A percentile compares a stretch with the other conserved stretches of the same genome.
Evolutionary conservation across 2,797 vertebrate species (phyloP).

Genomic region (Rhinella marina): DNA sequence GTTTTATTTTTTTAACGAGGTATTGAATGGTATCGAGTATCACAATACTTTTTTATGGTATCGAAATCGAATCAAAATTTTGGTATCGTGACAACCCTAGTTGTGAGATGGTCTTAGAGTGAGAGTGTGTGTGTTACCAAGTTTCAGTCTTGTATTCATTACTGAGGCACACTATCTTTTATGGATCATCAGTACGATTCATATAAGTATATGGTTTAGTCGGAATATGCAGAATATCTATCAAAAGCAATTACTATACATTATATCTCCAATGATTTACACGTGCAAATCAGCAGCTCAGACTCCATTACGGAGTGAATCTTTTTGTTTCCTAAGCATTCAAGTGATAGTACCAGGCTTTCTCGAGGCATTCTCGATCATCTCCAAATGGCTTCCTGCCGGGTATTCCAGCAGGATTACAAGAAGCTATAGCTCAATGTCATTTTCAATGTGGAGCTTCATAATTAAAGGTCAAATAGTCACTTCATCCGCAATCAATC

Average conservation of each 20-base stretch:
- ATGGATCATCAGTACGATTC: background rate
- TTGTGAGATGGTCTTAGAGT: too few species aligned
- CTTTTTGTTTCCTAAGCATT: conserved; percentile 17
- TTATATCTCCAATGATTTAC: conserved; percentile 19
- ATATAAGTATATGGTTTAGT: background rate
- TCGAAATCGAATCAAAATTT: too few species aligned
- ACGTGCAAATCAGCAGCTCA: conserved; percentile 39
- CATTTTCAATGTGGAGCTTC: conserved; percentile 84
- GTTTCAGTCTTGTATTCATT: background rate
- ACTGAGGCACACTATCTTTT: background rate
- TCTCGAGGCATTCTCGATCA: conserved; percentile 72
- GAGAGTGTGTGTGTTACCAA: too few species aligned
- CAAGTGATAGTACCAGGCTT: conserved; percentile 68
- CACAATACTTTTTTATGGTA: too few species aligned
- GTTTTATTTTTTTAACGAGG: too few species aligned
- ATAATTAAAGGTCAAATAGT: conserved; percentile 99
- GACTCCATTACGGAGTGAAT: conserved; percentile 60
- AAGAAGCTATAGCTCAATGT: conserved; percentile 87
- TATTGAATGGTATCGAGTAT: too few species aligned
- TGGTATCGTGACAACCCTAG: too few species aligned
- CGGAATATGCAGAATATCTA: background rate
- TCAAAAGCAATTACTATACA: background rate
- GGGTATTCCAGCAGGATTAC: conserved; percentile 86
- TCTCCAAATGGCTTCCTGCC: conserved; percentile 79
- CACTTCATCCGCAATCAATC: conserved; percentile 97